Percentiles rank a stretch among this genome's conserved stretches.
phyloP scores from a whole-genome alignment of 2,888 invertebrate genomes.

The Ceriagrion tenellum region DNA sequence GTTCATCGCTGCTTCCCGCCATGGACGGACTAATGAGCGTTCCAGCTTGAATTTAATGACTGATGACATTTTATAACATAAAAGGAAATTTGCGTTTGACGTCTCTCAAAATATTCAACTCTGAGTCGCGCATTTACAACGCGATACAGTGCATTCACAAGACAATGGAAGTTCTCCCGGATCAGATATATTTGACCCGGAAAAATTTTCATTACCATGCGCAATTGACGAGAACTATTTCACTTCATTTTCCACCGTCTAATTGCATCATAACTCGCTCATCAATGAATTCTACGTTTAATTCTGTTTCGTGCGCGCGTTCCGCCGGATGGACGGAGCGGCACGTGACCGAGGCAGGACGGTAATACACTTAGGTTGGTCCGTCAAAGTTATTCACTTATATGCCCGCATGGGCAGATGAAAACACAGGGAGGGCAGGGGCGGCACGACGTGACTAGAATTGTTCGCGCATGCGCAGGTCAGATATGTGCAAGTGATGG shows the following conservation, averaged over 20 bases:
- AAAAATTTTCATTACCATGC: background rate
- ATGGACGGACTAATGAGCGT: no score
- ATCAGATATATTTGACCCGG: no score
- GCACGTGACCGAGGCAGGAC: background rate
- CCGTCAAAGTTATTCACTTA: background rate
- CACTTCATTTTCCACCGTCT: background rate
- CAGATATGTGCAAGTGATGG: background rate
- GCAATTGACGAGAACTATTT: background rate
- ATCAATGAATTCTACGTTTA: background rate
- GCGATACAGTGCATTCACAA: no score
- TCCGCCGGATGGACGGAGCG: background rate
- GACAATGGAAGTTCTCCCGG: no score
- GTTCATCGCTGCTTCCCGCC: no score
- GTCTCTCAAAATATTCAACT: no score
- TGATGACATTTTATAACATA: no score
- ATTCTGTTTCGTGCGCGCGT: background rate
- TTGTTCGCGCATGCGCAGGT: background rate
- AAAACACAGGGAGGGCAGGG: background rate
- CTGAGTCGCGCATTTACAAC: no score
- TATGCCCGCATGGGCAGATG: background rate
- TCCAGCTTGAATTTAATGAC: no score
- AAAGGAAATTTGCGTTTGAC: no score
- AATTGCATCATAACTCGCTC: background rate
- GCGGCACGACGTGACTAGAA: background rate
- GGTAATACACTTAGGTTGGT: background rate